Base-by-base conservation (phyloP, 2,888 invertebrate species). In the Tyria jacobaeae region DNA sequence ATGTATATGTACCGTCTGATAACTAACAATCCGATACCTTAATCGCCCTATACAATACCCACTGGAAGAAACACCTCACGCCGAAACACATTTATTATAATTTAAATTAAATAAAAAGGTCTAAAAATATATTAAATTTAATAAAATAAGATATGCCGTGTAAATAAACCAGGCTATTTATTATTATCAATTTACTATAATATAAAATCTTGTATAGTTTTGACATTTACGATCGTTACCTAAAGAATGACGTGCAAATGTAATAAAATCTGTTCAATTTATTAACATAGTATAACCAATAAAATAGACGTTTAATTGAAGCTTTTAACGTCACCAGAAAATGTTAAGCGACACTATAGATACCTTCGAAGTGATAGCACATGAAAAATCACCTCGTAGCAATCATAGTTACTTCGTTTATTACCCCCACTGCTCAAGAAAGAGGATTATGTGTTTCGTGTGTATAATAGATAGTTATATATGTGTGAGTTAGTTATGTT, bases 201-300 rank as follows among this genome's bases (percentile, higher is more conserved):
- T 27, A 24, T 53, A 25, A 39, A 53, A 25, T n/a, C 10, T n/a
- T 25, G 39, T 53, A 49, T 14, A 14, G 39, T 62, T 60, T 70
- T 7, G 76, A 75, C 76, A 60, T 75, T 75, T 62, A 75, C 66
- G 73, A 68, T 50, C 53, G 57, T 48, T 27, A 9, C 44, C 41
- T 15, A 60, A 72, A 66, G 48, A 25, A 48, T 60, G 52, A 25
- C 34, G 53, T 50, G 51, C 12, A 44, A 61, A 10, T 24, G 41
- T 63, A 66, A 56, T 75, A 73, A 75, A 75, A 64, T 57, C 35
- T 44, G 27, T 51, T 44, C 48, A 62, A 65, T 69, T 62, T 75
- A 67, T 64, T 59, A 50, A 59, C 47, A 57, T 54, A 64, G 55
- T 68, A 50, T n/a, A 55, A 41, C 53, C 5, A 48, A 69, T 72